phyloP scores from a whole-genome alignment of 2,113 vertebrate species.

The Pachycephala philippinensis region DNA sequence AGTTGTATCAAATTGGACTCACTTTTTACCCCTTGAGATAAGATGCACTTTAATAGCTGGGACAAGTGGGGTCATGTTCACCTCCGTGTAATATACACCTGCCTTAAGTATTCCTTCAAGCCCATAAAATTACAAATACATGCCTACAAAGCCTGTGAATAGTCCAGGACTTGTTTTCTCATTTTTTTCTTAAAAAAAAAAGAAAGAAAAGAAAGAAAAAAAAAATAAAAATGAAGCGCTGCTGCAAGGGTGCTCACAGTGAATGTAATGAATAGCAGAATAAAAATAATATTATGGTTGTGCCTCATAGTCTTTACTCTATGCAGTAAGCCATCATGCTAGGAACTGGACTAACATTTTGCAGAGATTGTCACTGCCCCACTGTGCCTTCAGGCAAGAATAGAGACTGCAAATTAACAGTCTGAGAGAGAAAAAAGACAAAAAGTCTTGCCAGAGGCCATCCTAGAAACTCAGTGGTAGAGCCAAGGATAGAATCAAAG shows the following conservation, averaged over 20 bases:
- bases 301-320: slow-evolving; percentile 8
- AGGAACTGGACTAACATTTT: slow-evolving; percentile 48
- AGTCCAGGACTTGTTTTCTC: neutral
- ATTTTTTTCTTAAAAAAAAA: neutral
- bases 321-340: neutral
- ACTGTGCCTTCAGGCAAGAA: slow-evolving; percentile 42
- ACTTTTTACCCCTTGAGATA: neutral
- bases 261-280: slow-evolving; percentile 35
- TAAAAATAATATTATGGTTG: slow-evolving; percentile 41
- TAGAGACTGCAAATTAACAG: slow-evolving; percentile 41
- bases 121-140: neutral
- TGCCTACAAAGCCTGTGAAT: neutral
- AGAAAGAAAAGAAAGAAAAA: too few relatives aligned
- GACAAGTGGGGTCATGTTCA: neutral
- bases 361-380: slow-evolving; percentile 36
- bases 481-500: slow-evolving; percentile 34
- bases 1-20: neutral
- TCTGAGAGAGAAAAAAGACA: slow-evolving; percentile 40
- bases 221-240: neutral
- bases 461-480: slow-evolving; percentile 41
- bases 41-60: neutral
- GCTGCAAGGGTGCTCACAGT: neutral
- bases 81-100: neutral
- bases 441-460: slow-evolving; percentile 48
- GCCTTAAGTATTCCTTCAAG: neutral